Conservation (phyloP, 2,113 vertebrate species). For the Zosterops hypoxanthus region DNA sequence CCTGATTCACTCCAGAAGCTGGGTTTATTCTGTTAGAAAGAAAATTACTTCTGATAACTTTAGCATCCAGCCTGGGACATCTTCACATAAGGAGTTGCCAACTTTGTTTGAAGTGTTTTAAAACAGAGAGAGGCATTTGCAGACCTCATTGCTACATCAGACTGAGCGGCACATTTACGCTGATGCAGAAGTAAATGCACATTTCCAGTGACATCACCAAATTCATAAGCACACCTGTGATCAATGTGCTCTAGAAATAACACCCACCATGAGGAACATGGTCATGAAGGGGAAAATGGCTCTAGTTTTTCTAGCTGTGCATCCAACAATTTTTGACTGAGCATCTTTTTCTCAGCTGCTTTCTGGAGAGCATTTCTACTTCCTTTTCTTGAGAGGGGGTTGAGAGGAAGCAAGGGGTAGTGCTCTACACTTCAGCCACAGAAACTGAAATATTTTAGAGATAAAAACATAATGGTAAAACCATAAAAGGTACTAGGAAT, state of each 20-base stretch:
- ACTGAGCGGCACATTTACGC: rapidly evolving
- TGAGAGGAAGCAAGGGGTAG: background rate
- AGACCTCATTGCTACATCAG: background rate
- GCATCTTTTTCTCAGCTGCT: background rate
- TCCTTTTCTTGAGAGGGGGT: background rate
- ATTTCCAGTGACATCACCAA: background rate
- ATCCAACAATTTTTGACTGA: rapidly evolving
- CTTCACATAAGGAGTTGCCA: background rate
- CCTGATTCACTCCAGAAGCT: background rate
- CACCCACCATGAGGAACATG: background rate
- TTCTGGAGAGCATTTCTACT: background rate
- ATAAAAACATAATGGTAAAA: background rate
- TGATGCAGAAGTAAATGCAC: background rate
- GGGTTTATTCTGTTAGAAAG: background rate
- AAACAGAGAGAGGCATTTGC: background rate
- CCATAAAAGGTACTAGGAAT: background rate
- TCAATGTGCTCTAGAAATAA: background rate
- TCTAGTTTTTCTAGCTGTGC: background rate
- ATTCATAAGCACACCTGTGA: background rate
- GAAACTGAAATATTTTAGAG: background rate
- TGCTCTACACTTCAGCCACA: background rate
- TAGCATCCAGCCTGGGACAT: background rate
- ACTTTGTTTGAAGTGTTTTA: background rate
- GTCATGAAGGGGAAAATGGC: background rate
- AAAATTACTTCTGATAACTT: background rate